Conservation (phyloP, 2,113 vertebrate genomes). For the Anas platyrhynchos region DNA sequence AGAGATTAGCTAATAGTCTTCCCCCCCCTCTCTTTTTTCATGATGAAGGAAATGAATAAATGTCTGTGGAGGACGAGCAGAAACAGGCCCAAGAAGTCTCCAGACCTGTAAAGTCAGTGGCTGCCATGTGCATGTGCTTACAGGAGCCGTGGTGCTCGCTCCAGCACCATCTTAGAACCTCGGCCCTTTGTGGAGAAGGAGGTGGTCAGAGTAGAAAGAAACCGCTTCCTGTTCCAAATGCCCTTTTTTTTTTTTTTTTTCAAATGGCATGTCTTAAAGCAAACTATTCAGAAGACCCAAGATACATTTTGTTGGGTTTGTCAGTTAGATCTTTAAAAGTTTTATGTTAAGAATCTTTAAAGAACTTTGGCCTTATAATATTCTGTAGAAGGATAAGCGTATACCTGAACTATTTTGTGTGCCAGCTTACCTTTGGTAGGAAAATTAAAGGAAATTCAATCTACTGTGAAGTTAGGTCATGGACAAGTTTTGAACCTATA, state of each 20-base stretch:
- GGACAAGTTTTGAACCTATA: not conserved
- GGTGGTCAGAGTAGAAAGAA: not conserved
- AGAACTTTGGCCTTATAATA: not conserved
- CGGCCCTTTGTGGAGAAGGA: not conserved
- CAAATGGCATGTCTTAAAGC: not conserved
- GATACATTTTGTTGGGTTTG: not conserved
- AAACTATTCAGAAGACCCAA: not conserved
- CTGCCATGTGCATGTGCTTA: not conserved
- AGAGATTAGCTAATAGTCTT: not conserved
- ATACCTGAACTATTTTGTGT: not conserved
- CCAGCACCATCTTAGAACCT: not conserved
- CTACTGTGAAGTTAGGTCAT: not conserved
- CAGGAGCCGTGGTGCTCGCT: not conserved
- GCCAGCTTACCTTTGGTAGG: not conserved
- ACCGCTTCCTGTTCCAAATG: not conserved
- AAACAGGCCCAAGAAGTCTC: not conserved
- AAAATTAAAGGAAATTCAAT: not conserved
- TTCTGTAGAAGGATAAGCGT: not conserved
- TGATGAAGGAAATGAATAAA: slow-evolving; percentile 1
- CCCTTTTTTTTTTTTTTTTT: not conserved
- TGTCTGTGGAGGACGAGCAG: not conserved
- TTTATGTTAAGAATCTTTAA: not conserved
- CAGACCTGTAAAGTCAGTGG: fast-evolving
- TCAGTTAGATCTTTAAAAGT: not conserved
- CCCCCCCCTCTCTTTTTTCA: not conserved